Evolutionary conservation across 2,888 invertebrate genomes (phyloP).

Genomic region (Lepidochrysops patricia): DNA sequence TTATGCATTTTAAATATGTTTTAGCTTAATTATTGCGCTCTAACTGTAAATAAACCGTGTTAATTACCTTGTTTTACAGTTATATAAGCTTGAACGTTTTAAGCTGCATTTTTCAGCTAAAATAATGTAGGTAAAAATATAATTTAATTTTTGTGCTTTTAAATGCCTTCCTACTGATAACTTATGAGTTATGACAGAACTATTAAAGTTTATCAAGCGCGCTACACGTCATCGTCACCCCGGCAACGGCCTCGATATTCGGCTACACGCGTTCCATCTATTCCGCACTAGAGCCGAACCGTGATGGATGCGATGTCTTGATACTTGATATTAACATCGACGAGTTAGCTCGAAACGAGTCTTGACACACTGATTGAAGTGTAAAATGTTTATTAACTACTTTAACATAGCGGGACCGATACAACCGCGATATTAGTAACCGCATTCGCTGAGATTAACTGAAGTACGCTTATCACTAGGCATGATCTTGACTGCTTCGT

Average conservation of each 20-base stretch:
- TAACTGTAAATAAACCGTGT: too few relatives aligned
- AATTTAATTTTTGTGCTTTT: too few relatives aligned
- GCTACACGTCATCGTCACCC: conserved; percentile 42
- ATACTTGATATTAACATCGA: not conserved
- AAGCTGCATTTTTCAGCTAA: too few relatives aligned
- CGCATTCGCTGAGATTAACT: not conserved
- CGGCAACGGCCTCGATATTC: conserved; percentile 64
- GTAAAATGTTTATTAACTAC: conserved; percentile 3
- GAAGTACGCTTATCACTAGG: not conserved
- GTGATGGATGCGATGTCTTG: conserved; percentile 27
- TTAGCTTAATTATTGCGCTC: too few relatives aligned
- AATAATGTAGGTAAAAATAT: too few relatives aligned
- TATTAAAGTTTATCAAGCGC: conserved; percentile 35
- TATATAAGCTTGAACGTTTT: too few relatives aligned
- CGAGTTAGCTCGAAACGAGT: not conserved
- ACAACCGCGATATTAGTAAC: not conserved
- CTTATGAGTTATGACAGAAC: conserved; percentile 25
- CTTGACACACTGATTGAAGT: conserved; percentile 6
- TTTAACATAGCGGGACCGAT: conserved; percentile 11
- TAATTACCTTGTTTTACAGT: too few relatives aligned
- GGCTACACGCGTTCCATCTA: conserved; percentile 47
- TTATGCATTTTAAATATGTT: too few relatives aligned
- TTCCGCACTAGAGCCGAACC: conserved; percentile 35
- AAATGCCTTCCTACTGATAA: too few relatives aligned
- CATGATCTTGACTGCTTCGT: conserved; percentile 4